Conservation (phyloP, 2,113 vertebrate genomes). For the Cyanistes caeruleus region DNA sequence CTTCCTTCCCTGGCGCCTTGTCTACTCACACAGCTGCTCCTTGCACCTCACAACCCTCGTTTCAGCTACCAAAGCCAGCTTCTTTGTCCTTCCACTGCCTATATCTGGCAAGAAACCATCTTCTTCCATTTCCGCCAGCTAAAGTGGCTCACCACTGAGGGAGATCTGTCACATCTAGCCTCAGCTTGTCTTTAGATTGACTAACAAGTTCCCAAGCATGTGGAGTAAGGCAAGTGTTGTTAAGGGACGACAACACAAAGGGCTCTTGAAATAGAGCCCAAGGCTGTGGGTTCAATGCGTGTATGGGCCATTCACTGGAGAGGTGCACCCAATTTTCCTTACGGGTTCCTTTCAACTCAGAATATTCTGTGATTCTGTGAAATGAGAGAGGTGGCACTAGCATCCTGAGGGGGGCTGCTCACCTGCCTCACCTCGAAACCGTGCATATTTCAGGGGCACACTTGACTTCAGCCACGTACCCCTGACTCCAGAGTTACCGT, state of each 20-base stretch:
- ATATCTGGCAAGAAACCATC: not conserved
- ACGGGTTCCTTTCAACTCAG: not conserved
- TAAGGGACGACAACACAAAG: not conserved
- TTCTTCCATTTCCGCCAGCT: not conserved
- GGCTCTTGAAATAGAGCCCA: not conserved
- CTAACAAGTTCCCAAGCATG: accelerated
- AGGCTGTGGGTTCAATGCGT: not conserved
- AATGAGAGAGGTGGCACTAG: accelerated
- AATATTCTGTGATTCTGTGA: not conserved
- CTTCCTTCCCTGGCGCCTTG: not conserved
- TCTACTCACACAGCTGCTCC: not conserved
- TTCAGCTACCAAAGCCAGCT: not conserved
- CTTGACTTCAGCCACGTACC: accelerated
- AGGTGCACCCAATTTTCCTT: too few species aligned
- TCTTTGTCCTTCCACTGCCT: not conserved
- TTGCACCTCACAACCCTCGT: accelerated
- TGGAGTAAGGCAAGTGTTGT: accelerated
- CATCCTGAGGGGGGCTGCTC: not conserved
- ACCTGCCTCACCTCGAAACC: not conserved
- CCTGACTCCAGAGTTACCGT: accelerated
- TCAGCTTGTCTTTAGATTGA: not conserved
- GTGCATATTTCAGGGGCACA: not conserved
- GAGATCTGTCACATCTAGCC: not conserved
- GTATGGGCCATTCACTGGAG: not conserved
- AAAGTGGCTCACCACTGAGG: not conserved